phyloP scores from a whole-genome alignment of 2,797 vertebrate species.

The Eulemur coronatus region DNA sequence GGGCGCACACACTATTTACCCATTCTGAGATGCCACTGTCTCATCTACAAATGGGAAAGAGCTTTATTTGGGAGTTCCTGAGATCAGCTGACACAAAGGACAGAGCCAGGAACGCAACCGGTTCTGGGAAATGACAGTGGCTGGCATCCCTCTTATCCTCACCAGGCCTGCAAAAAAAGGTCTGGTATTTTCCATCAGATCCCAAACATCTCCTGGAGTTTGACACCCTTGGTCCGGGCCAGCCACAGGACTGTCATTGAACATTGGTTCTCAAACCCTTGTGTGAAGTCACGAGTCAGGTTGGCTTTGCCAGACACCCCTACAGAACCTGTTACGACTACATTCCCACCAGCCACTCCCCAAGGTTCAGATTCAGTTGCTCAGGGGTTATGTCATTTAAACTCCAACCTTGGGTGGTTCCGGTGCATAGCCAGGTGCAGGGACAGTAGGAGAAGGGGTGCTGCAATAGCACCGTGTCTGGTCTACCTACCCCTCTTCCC shows the following conservation, averaged over 20 bases:
- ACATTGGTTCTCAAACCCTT: not conserved
- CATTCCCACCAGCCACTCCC: not conserved
- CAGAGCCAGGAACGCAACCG: too few species aligned
- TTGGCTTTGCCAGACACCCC: not conserved
- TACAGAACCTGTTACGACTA: not conserved
- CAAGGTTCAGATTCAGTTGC: too few species aligned
- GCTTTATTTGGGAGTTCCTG: not conserved
- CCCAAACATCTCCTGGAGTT: not conserved
- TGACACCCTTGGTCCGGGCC: not conserved
- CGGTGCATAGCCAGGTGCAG: not conserved
- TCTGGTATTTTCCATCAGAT: not conserved
- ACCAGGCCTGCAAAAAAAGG: too few species aligned
- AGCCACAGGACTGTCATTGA: not conserved
- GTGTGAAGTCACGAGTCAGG: not conserved
- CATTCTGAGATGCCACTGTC: not conserved
- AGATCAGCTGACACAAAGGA: not conserved
- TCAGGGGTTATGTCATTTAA: not conserved
- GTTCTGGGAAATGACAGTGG: not conserved
- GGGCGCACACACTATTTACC: accelerated
- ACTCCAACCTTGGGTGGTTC: too few species aligned
- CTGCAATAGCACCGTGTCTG: accelerated
- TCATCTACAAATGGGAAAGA: not conserved
- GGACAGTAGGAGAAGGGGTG: accelerated
- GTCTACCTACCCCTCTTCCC: too few species aligned
- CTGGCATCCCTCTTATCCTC: not conserved